Conservation (phyloP, 2,113 vertebrate species). For the Cepphus grylle region DNA sequence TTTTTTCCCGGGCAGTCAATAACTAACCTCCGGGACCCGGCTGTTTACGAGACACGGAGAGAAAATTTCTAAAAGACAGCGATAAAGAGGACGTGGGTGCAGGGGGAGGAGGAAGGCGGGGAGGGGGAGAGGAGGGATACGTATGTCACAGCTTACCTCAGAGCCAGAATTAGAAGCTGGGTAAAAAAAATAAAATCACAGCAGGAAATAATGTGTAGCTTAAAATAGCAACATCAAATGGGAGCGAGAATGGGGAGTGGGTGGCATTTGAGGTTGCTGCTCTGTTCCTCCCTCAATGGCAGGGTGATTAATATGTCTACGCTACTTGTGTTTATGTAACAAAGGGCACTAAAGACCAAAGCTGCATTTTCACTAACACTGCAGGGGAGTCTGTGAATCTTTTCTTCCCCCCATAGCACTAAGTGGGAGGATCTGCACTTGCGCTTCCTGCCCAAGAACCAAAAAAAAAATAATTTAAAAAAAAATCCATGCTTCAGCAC, state of each 20-base stretch:
- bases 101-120: conserved; percentile 17
- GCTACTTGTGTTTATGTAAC: conserved; percentile 56
- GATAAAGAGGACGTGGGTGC: conserved; percentile 43
- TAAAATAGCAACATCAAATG: conserved; percentile 77
- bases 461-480: neutral
- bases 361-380: conserved; percentile 39
- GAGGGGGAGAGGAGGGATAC: conserved; percentile 63
- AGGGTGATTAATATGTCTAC: conserved; percentile 65
- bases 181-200: conserved; percentile 77
- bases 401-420: conserved; percentile 43
- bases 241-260: conserved; percentile 74
- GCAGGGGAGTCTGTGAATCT: conserved; percentile 17
- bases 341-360: conserved; percentile 64
- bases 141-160: conserved; percentile 83
- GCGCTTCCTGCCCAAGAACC: conserved; percentile 47
- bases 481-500: neutral
- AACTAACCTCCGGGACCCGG: neutral
- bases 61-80: conserved; percentile 1
- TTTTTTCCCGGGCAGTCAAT: neutral
- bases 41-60: neutral
- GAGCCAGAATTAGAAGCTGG: conserved; percentile 80
- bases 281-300: conserved; percentile 69
- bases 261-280: conserved; percentile 73
- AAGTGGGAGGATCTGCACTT: conserved; percentile 46
- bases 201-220: conserved; percentile 80